Percentiles rank a stretch among this genome's conserved stretches.
phyloP scores from a whole-genome alignment of 2,797 vertebrate species.

The Darevskia mixta region DNA sequence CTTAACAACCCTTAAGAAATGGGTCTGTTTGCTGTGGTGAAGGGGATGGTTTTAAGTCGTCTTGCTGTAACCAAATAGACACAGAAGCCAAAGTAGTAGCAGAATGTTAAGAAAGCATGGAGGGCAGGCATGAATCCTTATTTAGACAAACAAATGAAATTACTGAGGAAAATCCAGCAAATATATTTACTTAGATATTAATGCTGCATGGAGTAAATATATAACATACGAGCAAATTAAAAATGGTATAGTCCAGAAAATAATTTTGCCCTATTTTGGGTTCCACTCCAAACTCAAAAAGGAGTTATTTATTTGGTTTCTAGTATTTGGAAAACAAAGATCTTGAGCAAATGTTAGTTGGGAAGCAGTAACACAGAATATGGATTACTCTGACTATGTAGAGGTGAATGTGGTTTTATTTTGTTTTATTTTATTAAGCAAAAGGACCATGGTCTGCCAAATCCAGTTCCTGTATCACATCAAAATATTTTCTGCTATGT shows the following conservation, averaged over 20 bases:
- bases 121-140: not conserved
- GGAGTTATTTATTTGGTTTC: slow-evolving; percentile 16
- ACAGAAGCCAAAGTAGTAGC: not conserved
- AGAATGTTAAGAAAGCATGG: not conserved
- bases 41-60: slow-evolving; percentile 27
- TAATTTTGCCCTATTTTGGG: slow-evolving; percentile 5
- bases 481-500: not conserved
- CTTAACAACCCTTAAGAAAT: not conserved
- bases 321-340: not conserved
- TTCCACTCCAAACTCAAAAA: slow-evolving; percentile 26
- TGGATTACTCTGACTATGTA: not conserved
- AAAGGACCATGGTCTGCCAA: not conserved
- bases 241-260: not conserved
- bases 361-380: not conserved
- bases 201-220: slow-evolving; percentile 18
- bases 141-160: not conserved
- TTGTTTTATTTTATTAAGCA: not conserved
- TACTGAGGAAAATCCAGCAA: not conserved
- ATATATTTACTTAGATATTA: not conserved
- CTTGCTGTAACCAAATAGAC: slow-evolving; percentile 10
- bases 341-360: not conserved
- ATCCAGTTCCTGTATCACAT: not conserved
- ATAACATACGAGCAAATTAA: not conserved
- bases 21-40: not conserved
- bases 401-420: not conserved